Conservation (phyloP, 2,888 invertebrate genomes). For the Protula sp. region DNA sequence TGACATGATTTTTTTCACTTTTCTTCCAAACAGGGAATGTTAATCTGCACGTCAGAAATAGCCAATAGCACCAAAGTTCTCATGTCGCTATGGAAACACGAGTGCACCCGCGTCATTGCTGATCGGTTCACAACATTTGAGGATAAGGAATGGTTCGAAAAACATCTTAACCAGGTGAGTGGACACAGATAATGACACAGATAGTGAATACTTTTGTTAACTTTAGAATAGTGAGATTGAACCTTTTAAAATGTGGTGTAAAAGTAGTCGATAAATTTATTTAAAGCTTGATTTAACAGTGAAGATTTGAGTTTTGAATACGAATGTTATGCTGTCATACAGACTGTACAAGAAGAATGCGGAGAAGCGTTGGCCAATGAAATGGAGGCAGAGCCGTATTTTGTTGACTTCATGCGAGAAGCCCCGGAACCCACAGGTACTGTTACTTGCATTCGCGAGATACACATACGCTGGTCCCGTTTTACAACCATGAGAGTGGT, state of each 20-base stretch:
- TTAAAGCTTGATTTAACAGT: no score
- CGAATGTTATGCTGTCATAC: no score
- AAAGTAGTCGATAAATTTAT: no score
- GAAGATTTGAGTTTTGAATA: no score
- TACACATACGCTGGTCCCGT: not conserved
- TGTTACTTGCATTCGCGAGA: not conserved
- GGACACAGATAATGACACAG: no score
- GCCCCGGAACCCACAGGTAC: conserved; percentile 84
- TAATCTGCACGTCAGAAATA: conserved; percentile 81
- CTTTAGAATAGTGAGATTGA: no score
- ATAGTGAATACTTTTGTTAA: no score
- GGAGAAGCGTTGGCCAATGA: conserved; percentile 55
- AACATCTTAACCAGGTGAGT: conserved; percentile 59
- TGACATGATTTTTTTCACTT: no score
- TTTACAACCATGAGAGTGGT: no score
- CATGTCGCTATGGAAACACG: conserved; percentile 91
- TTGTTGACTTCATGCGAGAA: conserved; percentile 95
- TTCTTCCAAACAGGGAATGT: conserved; percentile 61
- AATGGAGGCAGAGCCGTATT: conserved; percentile 78
- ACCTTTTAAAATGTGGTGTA: no score
- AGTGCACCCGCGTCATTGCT: conserved; percentile 67
- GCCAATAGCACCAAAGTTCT: conserved; percentile 76
- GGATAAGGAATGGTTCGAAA: conserved; percentile 73
- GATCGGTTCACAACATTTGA: conserved; percentile 57
- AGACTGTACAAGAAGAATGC: conserved; percentile 65